These are phyloP conservation scores for Leucophenga maculata DNA, from an alignment of 2,888 invertebrate genomes.

Conservation along the genomic window DNA sequence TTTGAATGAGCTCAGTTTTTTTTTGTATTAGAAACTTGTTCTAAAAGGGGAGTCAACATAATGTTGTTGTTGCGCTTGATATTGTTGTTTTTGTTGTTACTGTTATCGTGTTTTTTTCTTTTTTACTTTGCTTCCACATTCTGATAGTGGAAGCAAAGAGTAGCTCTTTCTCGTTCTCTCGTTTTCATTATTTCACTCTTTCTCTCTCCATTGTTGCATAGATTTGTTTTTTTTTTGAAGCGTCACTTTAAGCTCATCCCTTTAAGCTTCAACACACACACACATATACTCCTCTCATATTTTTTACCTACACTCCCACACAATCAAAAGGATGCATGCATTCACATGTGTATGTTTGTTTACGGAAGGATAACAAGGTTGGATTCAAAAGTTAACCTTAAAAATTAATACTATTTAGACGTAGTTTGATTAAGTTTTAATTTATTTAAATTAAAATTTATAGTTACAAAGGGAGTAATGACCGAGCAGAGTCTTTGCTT, in stretches of 20 bases:
- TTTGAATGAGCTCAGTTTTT: slow-evolving; percentile 57
- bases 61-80: slow-evolving; percentile 39
- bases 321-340: too few relatives aligned
- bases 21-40: slow-evolving; percentile 61
- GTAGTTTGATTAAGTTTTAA: too few relatives aligned
- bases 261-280: too few relatives aligned
- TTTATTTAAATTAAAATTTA: too few relatives aligned
- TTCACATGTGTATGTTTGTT: too few relatives aligned
- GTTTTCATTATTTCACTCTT: slow-evolving; percentile 5
- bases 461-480: too few relatives aligned
- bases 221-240: slow-evolving; percentile 49
- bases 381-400: too few relatives aligned
- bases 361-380: too few relatives aligned
- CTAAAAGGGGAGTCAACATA: slow-evolving; percentile 34
- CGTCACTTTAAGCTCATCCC: slow-evolving; percentile 62
- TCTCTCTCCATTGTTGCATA: slow-evolving; percentile 31
- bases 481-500: too few relatives aligned
- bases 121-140: not conserved
- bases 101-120: slow-evolving; percentile 32
- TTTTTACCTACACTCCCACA: too few relatives aligned
- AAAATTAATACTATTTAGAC: too few relatives aligned
- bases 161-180: slow-evolving; percentile 31
- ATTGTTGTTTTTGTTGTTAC: slow-evolving; percentile 26
- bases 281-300: too few relatives aligned
- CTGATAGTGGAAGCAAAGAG: not conserved